Base-by-base conservation (phyloP, 2,888 invertebrate species). In the Volucella inanis region DNA sequence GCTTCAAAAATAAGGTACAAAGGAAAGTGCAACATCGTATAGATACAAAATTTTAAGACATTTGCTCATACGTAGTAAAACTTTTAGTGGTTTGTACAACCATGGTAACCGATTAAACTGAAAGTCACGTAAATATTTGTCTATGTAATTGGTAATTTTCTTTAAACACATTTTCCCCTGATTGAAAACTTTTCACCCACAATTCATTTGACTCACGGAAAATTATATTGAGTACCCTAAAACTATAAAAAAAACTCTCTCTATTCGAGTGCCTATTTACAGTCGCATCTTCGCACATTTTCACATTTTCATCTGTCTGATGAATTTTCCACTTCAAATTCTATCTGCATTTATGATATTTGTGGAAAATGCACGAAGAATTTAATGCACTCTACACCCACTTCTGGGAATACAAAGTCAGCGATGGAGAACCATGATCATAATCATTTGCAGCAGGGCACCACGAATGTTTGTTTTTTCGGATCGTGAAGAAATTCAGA, bases 371-470 rank as follows among this genome's bases (percentile, higher is more conserved):
- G 38, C 49, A 31, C 31, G 1, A 61, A 64, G 45, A 45, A 59
- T 64, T 18, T 50, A 41, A 12, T 77, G 68, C 68, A 77, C 61
- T 62, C 61, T 70, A 57, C 77, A 77, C 77, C 68, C 84, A 78
- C 70, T 80, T 70, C 54, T 57, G 64, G 39, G 52, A 41, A 50
- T 50, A 18, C 15, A 54, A 65, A 57, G n/a, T 15, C 64, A 38
- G 50, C 45, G 43, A 74, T 75, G 79, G 75, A 84, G 79, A 79
- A 74, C 59, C 68, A 74, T 52, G 74, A 79, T 84, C 79, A 75
- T 84, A 84, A 84, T 84, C 83, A 79, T 75, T 59, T 75, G 79
- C 83, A 75, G 77, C 52, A 65, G 59, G 65, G 76, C 72, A 10
- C 38, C 43, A 70, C 57, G 18, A 52, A 80, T 77, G 3, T 22